Base-by-base conservation (phyloP, 2,797 vertebrate species). In the Staurois parvus region DNA sequence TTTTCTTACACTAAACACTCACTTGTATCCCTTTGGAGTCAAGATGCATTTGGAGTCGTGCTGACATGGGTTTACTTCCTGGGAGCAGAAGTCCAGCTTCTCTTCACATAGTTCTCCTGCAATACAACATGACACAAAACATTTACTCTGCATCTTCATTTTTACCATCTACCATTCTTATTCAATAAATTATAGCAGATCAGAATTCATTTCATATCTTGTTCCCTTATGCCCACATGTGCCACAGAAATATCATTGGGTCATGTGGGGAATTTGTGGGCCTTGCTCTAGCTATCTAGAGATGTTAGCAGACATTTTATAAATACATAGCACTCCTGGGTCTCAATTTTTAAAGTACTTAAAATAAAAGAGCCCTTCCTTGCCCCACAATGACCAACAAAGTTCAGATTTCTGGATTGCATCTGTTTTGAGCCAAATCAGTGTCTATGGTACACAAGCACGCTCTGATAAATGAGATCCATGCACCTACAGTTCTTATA, bases 31-130 rank as follows among this genome's bases (percentile, higher is more conserved):
- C 88, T 96, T 95, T 30, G 94, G 92, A 4, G 94, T 97, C 91
- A 97, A 91, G 90, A 99, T 97, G 89, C 98, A 99, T 92, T 99
- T 99, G 72, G 98, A 98, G 89, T 97, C 96, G 2, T 99, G 98
- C 86, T 98, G 97, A 93, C 98, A 99, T n/a, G 95, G 96, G 90
- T 98, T 99, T 89, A 98, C 90, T 81, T 99, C 98, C 52, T 96
- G 95, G 89, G 97, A 95, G 87, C 98, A 99, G 94, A 99, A 97
- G 92, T 99, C 97, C 91, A 98, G 91, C 91, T 99, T 99, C 92
- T 99, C 98, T 88, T 99, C 98, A 90, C 98, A 99, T 45, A 99
- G 91, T 89, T 99, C 98, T 69, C 98, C 98, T 98, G 93, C 74
- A 93, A 95, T 84, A 94, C 10, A 93, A 66, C 0, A 29, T 26